Evolutionary conservation across 2,888 invertebrate genomes (phyloP), one percentile per base, ranked within the genome.

Genomic region (Suillia variegata): DNA sequence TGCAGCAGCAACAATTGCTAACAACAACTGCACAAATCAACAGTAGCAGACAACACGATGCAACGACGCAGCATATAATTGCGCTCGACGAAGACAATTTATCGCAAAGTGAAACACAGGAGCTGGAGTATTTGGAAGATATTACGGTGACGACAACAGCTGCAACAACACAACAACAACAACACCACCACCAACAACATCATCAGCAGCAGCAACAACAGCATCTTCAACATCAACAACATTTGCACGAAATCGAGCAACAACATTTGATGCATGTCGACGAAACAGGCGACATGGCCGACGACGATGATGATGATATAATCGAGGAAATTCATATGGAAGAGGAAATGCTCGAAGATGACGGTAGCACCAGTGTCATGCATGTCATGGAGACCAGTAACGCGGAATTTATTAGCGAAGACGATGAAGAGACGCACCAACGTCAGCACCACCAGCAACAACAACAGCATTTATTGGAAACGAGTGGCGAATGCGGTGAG

Each of bases 241-340:
- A 57, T 1, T 60, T 64, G 13, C 62, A 66, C 13, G 67, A 62
- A 1, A 62, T 68, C 21, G 75, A 68, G 26, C 68, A 65, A 1
- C 74, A 73, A 15, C 71, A 75, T 17, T 56, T 72, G 26, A 58
- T 76, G 50, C 69, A 73, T 8, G 66, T 64, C 6, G 71, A 67
- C 26, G 70, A 68, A 17, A 69, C 66, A 15, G 70, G 75, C 26
- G 69, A 70, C 13, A 65, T 68, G 5, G 73, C 76, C n/a, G 76
- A 76, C 3, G 72, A 72, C 2, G 76, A 73, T n/a, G 70, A 70
- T 4, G 71, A 72, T 18, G 71, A 71, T 15, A 77, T 80, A 22
- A 80, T 79, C 31, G 79, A 79, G 57, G 78, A 78, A 54, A 75
- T 79, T 12, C 78, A 77, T 38, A 68, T 79, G 54, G 76, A 79